phyloP scores from a whole-genome alignment of 2,797 vertebrate genomes.

The Micromesistius poutassou region DNA sequence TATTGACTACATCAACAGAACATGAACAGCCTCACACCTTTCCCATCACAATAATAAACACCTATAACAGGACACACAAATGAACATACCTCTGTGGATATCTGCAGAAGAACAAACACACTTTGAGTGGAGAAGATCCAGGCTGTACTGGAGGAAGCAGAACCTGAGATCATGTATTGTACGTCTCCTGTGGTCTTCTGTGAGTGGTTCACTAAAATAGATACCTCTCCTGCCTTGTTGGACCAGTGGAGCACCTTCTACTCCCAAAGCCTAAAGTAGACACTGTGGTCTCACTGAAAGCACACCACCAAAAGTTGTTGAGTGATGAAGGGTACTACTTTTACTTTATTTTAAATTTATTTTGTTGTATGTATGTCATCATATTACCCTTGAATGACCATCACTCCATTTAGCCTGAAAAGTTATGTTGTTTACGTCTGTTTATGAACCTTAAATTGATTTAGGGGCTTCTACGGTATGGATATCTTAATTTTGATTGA shows the following conservation, averaged over 20 bases:
- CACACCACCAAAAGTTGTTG: not conserved
- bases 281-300: not conserved
- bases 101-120: conserved; percentile 35
- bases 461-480: not conserved
- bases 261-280: not conserved
- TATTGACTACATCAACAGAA: not conserved
- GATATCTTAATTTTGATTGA: not conserved
- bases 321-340: not conserved
- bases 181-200: conserved; percentile 51
- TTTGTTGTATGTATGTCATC: not conserved
- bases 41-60: not conserved
- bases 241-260: not conserved
- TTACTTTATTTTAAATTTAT: not conserved
- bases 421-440: not conserved
- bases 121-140: conserved; percentile 31
- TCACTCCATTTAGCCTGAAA: not conserved
- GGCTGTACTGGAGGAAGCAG: conserved; percentile 48
- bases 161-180: conserved; percentile 48
- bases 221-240: not conserved
- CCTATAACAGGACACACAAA: conserved; percentile 9
- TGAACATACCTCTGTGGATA: conserved; percentile 55
- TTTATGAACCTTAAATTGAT: not conserved
- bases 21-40: not conserved
- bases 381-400: not conserved
- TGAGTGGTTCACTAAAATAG: conserved; percentile 75